phyloP scores from a whole-genome alignment of 2,888 invertebrate species.

The Aphelenchoides bicaudatus region DNA sequence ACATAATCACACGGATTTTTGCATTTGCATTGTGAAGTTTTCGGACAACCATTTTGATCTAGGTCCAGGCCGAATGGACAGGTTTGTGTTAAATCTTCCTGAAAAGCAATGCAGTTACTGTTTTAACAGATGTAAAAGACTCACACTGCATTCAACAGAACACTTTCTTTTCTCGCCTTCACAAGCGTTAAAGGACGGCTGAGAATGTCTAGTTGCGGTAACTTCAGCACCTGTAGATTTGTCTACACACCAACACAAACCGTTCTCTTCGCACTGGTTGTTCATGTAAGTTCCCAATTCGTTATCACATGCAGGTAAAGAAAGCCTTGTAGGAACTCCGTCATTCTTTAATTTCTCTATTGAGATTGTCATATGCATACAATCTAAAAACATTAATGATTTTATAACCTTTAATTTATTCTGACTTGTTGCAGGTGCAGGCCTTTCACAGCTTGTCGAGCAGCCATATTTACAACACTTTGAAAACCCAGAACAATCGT shows the following conservation, averaged over 20 bases:
- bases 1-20: conserved; percentile 33
- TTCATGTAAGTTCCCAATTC: conserved; percentile 17
- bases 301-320: conserved; percentile 25
- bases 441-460: conserved; percentile 25
- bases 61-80: conserved; percentile 41
- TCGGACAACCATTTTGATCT: conserved; percentile 36
- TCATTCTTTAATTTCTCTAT: conserved; percentile 17
- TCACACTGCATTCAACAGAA: neutral
- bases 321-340: conserved; percentile 13
- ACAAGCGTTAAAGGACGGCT: conserved; percentile 28
- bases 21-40: conserved; percentile 35
- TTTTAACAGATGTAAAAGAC: neutral
- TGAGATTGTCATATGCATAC: conserved; percentile 24
- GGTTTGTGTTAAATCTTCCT: conserved; percentile 7
- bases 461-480: conserved; percentile 36
- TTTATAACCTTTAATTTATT: neutral
- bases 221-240: conserved; percentile 31
- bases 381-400: conserved; percentile 21
- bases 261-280: conserved; percentile 19
- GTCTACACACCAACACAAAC: conserved; percentile 46
- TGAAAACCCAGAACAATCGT: conserved; percentile 26
- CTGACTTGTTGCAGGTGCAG: conserved; percentile 36
- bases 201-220: conserved; percentile 30
- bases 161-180: conserved; percentile 13
- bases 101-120: neutral